Evolutionary conservation across 1,140 invertebrate species (phyloP).

Genomic region (Polypedilum vanderplanki): DNA sequence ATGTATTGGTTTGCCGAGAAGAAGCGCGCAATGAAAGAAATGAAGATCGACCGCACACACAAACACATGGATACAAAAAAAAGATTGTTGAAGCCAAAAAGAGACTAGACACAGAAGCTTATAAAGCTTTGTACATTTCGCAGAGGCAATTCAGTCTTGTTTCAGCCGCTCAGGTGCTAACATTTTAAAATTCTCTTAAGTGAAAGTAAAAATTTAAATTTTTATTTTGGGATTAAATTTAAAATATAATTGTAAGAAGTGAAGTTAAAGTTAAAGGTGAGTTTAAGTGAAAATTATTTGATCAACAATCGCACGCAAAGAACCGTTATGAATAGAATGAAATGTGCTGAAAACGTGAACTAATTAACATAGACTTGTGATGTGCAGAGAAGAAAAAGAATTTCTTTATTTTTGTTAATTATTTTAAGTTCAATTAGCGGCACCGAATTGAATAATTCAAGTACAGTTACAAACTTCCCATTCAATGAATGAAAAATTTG

Average conservation of each 20-base stretch:
- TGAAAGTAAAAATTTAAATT: neutral
- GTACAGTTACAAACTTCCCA: no score
- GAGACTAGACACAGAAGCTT: slow-evolving; percentile 16
- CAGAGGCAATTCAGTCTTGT: neutral
- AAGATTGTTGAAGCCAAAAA: no score
- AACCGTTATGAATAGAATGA: slow-evolving; percentile 12
- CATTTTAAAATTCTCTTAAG: neutral
- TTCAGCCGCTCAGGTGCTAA: neutral
- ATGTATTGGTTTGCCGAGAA: no score
- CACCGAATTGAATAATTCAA: neutral
- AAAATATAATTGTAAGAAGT: neutral
- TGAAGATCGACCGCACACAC: no score
- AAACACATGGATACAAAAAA: no score
- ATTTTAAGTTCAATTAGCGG: slow-evolving; percentile 11
- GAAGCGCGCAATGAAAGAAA: no score
- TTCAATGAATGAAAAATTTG: no score
- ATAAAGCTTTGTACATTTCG: neutral
- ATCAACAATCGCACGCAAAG: neutral
- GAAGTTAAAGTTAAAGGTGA: neutral
- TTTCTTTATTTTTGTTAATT: neutral
- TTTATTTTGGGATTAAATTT: neutral
- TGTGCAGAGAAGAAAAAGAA: neutral
- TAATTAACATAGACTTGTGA: slow-evolving; percentile 9
- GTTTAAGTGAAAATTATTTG: no score
- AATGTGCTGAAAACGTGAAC: slow-evolving; percentile 11